Evolutionary conservation across 1,140 invertebrate genomes (phyloP).

Genomic region (Leptonema lineaticorne): DNA sequence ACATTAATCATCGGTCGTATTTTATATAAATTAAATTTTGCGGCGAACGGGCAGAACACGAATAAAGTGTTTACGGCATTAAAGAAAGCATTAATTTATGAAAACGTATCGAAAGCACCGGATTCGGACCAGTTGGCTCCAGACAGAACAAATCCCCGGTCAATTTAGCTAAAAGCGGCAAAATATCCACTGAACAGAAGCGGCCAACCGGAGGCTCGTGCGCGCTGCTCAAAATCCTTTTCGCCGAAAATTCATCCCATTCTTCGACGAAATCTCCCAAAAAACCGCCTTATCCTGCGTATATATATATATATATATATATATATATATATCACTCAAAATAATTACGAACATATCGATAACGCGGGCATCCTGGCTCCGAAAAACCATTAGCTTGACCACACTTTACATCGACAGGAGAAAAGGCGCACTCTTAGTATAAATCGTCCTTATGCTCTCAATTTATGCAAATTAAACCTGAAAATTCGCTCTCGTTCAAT

Average conservation of each 20-base stretch:
- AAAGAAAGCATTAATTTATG: conserved; percentile 12
- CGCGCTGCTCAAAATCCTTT: not conserved
- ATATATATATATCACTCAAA: conserved; percentile 24
- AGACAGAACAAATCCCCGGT: conserved; percentile 39
- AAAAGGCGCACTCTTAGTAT: not conserved
- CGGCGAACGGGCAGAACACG: not conserved
- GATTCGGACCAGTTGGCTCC: conserved; percentile 22
- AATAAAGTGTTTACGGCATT: not conserved
- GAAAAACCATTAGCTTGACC: conserved; percentile 6
- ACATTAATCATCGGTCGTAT: too few species aligned
- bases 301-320: too few species aligned
- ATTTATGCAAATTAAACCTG: not conserved
- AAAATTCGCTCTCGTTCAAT: not conserved
- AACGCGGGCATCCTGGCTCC: not conserved
- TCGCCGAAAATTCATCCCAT: too few species aligned
- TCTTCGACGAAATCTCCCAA: too few species aligned
- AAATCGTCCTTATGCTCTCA: too few species aligned
- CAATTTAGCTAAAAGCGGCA: conserved; percentile 41
- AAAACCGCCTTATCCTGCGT: too few species aligned
- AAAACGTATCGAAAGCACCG: conserved; percentile 2
- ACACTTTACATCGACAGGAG: not conserved
- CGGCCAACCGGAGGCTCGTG: not conserved
- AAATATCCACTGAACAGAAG: conserved; percentile 23
- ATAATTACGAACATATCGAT: conserved; percentile 22
- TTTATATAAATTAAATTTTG: not conserved